Conservation (phyloP, 2,888 invertebrate species). For the Falcaria lacertinaria region DNA sequence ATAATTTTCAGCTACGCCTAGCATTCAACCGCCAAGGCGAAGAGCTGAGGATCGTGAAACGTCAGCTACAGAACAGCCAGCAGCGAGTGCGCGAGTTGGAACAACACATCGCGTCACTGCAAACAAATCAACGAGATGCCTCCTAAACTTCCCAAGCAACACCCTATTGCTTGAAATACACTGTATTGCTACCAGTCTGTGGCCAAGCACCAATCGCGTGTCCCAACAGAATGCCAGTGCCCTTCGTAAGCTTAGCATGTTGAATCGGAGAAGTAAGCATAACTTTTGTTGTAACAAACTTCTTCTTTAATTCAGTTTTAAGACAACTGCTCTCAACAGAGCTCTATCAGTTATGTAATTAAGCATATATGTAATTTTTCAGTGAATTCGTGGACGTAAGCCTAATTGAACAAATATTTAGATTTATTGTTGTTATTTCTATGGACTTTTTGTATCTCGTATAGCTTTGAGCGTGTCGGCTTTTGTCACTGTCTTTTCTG, state of each 20-base stretch:
- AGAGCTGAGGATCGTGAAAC: slow-evolving; percentile 87
- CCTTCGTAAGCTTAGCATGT: neutral
- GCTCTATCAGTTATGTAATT: too few species aligned
- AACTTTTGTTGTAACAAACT: too few species aligned
- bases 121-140: slow-evolving; percentile 53
- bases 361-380: too few species aligned
- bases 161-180: neutral
- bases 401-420: too few species aligned
- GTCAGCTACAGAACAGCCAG: slow-evolving; percentile 89
- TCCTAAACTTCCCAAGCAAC: slow-evolving; percentile 23
- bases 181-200: neutral
- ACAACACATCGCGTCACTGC: slow-evolving; percentile 83
- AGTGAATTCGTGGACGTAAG: too few species aligned
- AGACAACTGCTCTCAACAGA: too few species aligned
- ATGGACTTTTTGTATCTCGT: too few species aligned
- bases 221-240: neutral
- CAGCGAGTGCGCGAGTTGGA: slow-evolving; percentile 90
- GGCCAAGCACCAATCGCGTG: neutral
- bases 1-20: slow-evolving; percentile 81
- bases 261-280: too few species aligned
- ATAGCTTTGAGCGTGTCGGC: too few species aligned
- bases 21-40: slow-evolving; percentile 89
- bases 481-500: too few species aligned
- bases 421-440: too few species aligned
- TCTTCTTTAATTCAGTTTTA: too few species aligned